phyloP scores from a whole-genome alignment of 2,113 vertebrate species.

The Rhea americana region DNA sequence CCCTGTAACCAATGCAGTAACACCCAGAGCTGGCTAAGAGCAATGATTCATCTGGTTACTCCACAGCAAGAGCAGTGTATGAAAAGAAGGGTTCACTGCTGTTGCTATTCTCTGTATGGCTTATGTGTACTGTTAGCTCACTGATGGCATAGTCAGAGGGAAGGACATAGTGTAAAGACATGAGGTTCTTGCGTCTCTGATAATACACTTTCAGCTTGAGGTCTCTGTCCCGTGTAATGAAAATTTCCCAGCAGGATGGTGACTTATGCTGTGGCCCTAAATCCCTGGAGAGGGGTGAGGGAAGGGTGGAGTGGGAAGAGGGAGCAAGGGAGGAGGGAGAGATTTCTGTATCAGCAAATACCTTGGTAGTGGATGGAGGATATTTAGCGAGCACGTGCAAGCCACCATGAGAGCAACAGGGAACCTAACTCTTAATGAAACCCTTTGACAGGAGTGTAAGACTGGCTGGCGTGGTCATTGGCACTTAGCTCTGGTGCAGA shows the following conservation, averaged over 20 bases:
- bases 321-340: background rate
- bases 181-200: background rate
- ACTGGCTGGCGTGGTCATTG: slow-evolving; percentile 23
- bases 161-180: accelerated
- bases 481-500: slow-evolving; percentile 51
- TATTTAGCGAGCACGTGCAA: slow-evolving; percentile 45
- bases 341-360: slow-evolving; percentile 72
- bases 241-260: slow-evolving; percentile 61
- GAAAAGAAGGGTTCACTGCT: background rate
- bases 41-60: background rate
- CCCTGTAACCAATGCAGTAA: background rate
- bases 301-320: background rate
- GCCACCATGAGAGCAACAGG: slow-evolving; percentile 56
- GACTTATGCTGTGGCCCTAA: slow-evolving; percentile 12
- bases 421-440: slow-evolving; percentile 75
- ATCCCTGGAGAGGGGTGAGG: background rate
- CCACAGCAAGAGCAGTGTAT: accelerated
- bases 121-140: background rate
- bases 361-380: slow-evolving; percentile 3
- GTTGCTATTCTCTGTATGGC: background rate
- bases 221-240: slow-evolving; percentile 49
- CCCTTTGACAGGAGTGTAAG: slow-evolving; percentile 51
- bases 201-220: background rate
- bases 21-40: background rate
- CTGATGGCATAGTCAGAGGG: background rate